Evolutionary conservation across 1,140 invertebrate species (phyloP).

Genomic region (Odontomachus brunneus): DNA sequence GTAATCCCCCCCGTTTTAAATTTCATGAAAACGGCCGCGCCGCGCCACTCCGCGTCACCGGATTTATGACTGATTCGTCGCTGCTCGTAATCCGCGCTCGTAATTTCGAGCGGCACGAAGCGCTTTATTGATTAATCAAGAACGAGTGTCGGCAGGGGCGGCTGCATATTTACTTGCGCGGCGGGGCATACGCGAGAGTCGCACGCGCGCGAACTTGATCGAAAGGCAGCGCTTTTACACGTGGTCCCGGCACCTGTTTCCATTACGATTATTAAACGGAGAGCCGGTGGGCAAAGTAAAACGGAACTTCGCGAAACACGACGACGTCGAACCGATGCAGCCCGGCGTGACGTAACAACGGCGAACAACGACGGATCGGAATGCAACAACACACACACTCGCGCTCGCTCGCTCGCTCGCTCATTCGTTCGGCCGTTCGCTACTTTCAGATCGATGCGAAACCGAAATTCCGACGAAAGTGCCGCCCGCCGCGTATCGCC

Average conservation of each 20-base stretch:
- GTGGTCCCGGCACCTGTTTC: slow-evolving; percentile 48
- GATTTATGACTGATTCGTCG: slow-evolving; percentile 52
- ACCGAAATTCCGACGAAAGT: slow-evolving; percentile 49
- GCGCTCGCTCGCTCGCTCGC: too few species aligned
- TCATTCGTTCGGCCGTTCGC: background rate
- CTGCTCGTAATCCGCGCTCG: slow-evolving; percentile 55
- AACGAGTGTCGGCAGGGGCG: slow-evolving; percentile 9
- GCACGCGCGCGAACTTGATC: slow-evolving; percentile 13
- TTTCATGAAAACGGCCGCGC: slow-evolving; percentile 50
- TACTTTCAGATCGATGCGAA: slow-evolving; percentile 49
- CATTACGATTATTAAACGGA: slow-evolving; percentile 56
- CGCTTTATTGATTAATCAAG: slow-evolving; percentile 60
- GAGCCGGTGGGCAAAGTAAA: slow-evolving; percentile 27
- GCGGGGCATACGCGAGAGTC: background rate
- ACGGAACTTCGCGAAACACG: slow-evolving; percentile 23
- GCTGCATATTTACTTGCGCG: slow-evolving; percentile 37
- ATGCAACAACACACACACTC: background rate
- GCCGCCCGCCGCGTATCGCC: slow-evolving; percentile 18
- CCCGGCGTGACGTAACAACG: background rate
- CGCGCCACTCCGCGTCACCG: slow-evolving; percentile 14
- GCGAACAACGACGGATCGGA: background rate
- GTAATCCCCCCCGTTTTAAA: slow-evolving; percentile 51
- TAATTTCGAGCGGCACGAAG: slow-evolving; percentile 44
- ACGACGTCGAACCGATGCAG: background rate
- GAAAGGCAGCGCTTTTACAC: slow-evolving; percentile 16